Base-by-base conservation (phyloP, 2,113 vertebrate genomes). In the Pluvialis apricaria region DNA sequence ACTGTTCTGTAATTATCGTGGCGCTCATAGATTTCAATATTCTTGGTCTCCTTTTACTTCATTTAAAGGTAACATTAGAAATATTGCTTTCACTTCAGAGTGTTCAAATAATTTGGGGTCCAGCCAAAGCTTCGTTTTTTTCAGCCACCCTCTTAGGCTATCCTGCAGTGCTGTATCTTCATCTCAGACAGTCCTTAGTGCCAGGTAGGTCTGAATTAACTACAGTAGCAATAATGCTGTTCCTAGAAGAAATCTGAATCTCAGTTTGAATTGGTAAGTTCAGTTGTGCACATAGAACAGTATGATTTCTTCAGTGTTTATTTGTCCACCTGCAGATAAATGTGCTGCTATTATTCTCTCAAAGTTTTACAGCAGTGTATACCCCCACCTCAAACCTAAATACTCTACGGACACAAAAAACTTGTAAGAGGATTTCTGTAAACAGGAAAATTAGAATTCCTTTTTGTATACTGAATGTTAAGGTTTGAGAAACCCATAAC, bases 141-240 rank as follows among this genome's bases (percentile, higher is more conserved):
- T 85, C 40, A 49, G 20, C 10, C 51, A 11, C 9, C 15, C 8
- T 79, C 14, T 82, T 42, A 66, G 14, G 7, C 36, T 65, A 1
- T 38, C 8, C 22, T 42, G 0, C 4, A 34, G 19, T 13, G 15
- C 61, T 64, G 5, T 45, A 3, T n/a, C 49, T 84, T 54, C 15
- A 11, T 57, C 44, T 94, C n/a, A 49, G 55, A 16, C 13, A 54
- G 36, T 58, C 9, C 6, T 71, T 28, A 71, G 18, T 64, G 26
- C 22, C 28, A 75, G 47, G 12, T 47, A 29, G 40, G 18, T 68
- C n/a, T 73, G 10, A 90, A 68, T 71, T 66, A 78, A 20, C 19
- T 55, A 1, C 16, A 19, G 18, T 1, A 82, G 60, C 29, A 68
- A 16, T 55, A 19, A 19, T 86, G 22, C 38, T 79, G 12, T 75